Evolutionary conservation across 2,797 vertebrate species (phyloP), one percentile per base, ranked within the genome.

Genomic region (Epinephelus awoara): DNA sequence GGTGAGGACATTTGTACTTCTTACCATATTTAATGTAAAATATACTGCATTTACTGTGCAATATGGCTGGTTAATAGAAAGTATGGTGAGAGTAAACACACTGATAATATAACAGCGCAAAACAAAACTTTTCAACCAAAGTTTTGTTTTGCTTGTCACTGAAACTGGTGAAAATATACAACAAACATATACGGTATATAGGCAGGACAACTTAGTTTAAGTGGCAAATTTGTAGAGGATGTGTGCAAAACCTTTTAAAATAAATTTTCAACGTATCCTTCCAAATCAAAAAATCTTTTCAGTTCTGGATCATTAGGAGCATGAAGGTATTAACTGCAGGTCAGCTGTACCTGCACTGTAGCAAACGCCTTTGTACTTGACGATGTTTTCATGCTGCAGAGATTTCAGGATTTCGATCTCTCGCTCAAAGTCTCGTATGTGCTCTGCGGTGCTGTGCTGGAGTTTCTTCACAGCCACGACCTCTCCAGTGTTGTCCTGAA

Each of bases 321-420:
- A 38, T 6, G 7, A 69, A 19, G 17, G 29, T 34, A 34, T 7
- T 34, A 34, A 34, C 29, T 34, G 29, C 11, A 54, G 4, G 4
- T 44, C 4, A 63, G 4, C 42, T 14, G 19, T 80, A 98, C 98
- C 98, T 89, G 97, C 97, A 15, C 97, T 99, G 93, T 98, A 99
- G 91, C 98, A 98, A 10, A 99, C 97, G 44, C 98, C 98, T 91
- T 99, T 98, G 91, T 99, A 99, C 82, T 97, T 97, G 79, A 99
- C 98, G 21, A 99, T 99, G 94, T 99, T 99, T 73, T 99, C 98
- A 18, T 99, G 98, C 82, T 98, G 98, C 40, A 99, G 93, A 23
- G 98, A 99, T 81, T 98, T 98, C 51, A 99, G 95, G 91, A 99
- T 99, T 92, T 99, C 97, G 4, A 99, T 99, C 87, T 99, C 98